A percentile compares a stretch with the other conserved stretches of the same genome.
Evolutionary conservation across 2,113 vertebrate genomes (phyloP).

Genomic region (Catharus fuscescens): DNA sequence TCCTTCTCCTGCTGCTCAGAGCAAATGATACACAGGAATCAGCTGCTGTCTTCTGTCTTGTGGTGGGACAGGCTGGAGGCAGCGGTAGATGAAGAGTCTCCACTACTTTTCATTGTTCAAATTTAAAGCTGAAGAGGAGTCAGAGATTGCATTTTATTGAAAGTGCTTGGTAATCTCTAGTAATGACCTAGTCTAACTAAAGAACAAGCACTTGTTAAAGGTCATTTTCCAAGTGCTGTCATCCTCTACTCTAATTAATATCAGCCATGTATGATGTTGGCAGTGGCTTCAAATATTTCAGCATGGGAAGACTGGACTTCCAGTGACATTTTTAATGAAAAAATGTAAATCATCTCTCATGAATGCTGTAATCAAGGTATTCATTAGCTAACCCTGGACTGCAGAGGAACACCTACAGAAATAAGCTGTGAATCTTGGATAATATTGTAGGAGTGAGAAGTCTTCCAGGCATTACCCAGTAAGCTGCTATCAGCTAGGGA

Average conservation of each 20-base stretch:
- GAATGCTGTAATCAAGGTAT: conserved; percentile 15
- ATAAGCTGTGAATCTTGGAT: background rate
- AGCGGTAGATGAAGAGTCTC: background rate
- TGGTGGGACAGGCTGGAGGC: background rate
- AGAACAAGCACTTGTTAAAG: conserved; percentile 75
- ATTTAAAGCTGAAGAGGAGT: conserved; percentile 18
- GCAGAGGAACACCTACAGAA: background rate
- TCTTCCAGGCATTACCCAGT: background rate
- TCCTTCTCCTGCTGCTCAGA: background rate
- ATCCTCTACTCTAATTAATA: conserved; percentile 81
- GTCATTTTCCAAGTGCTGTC: conserved; percentile 78
- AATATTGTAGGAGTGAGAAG: background rate
- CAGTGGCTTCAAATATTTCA: conserved; percentile 67
- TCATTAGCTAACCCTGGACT: conserved; percentile 23
- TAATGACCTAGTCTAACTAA: conserved; percentile 72
- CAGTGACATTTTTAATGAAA: conserved; percentile 77
- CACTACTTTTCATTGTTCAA: background rate
- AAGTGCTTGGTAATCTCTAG: conserved; percentile 67
- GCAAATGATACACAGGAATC: background rate
- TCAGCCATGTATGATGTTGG: conserved; percentile 54
- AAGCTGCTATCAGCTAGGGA: background rate
- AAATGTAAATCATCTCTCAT: conserved; percentile 62
- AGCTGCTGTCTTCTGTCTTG: background rate
- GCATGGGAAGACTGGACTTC: conserved; percentile 70
- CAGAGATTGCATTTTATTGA: conserved; percentile 29